These are phyloP conservation scores for Agelastica alni DNA, from an alignment of 2,888 invertebrate species.

Conservation along the genomic window DNA sequence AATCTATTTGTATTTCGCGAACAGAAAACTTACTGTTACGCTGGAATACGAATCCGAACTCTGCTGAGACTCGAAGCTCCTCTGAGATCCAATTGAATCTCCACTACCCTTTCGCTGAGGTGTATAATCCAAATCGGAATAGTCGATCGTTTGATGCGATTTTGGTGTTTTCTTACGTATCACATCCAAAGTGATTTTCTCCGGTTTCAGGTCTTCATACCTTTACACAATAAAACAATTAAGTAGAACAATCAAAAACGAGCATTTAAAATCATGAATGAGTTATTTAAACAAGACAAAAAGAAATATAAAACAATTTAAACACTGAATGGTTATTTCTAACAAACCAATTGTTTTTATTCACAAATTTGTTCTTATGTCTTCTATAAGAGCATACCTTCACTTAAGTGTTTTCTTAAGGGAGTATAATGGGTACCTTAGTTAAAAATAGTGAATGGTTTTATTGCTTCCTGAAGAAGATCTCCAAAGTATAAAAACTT, in stretches of 20 bases:
- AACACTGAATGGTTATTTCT: no score
- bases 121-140: slow-evolving; percentile 49
- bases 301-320: no score
- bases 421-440: not conserved
- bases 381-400: not conserved
- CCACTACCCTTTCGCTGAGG: slow-evolving; percentile 61
- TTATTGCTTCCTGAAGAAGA: not conserved
- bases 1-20: not conserved
- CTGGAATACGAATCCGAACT: slow-evolving; percentile 55
- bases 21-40: slow-evolving; percentile 40
- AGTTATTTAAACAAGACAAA: no score
- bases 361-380: no score
- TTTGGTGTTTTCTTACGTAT: slow-evolving; percentile 45
- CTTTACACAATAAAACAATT: slow-evolving; percentile 38
- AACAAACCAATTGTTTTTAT: no score
- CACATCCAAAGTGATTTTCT: slow-evolving; percentile 40
- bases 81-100: slow-evolving; percentile 61
- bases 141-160: slow-evolving; percentile 51
- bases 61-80: slow-evolving; percentile 58
- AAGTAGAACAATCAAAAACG: not conserved
- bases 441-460: not conserved
- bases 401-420: not conserved
- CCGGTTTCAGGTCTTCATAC: slow-evolving; percentile 52
- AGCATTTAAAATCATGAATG: no score
- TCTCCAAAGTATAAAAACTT: not conserved